A percentile compares a stretch with the other conserved stretches of the same genome.
These are phyloP conservation scores for Chionodraco myersi DNA, from an alignment of 2,113 vertebrate genomes.

Conservation along the genomic window DNA sequence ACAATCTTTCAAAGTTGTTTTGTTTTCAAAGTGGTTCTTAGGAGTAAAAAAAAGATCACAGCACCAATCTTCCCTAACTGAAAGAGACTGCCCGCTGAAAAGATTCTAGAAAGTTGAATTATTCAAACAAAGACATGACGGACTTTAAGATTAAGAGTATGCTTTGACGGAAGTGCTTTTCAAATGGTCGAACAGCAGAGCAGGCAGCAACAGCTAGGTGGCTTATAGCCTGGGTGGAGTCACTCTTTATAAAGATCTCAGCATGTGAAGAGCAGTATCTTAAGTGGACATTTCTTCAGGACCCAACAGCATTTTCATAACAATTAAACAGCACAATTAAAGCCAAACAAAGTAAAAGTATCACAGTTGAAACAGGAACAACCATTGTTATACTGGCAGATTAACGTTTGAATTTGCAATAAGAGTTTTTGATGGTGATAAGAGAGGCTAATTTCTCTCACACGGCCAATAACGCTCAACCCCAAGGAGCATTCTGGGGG, in stretches of 20 bases:
- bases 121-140: constrained; percentile 6
- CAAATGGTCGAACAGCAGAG: background rate
- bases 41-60: background rate
- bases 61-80: background rate
- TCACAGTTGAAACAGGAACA: background rate
- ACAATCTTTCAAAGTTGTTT: background rate
- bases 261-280: background rate
- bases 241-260: background rate
- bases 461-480: background rate
- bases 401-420: background rate
- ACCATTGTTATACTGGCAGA: background rate
- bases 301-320: constrained; percentile 20
- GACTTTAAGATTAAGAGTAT: constrained; percentile 7
- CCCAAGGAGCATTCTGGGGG: background rate
- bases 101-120: background rate
- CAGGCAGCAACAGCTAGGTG: constrained; percentile 26
- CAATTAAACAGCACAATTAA: background rate
- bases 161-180: background rate
- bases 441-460: background rate
- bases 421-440: background rate
- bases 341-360: background rate
- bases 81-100: background rate
- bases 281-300: constrained; percentile 10
- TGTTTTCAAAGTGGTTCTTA: constrained; percentile 7
- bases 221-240: background rate